These are phyloP conservation scores for Scomber japonicus DNA, from an alignment of 2,113 vertebrate genomes.

Conservation along the genomic window DNA sequence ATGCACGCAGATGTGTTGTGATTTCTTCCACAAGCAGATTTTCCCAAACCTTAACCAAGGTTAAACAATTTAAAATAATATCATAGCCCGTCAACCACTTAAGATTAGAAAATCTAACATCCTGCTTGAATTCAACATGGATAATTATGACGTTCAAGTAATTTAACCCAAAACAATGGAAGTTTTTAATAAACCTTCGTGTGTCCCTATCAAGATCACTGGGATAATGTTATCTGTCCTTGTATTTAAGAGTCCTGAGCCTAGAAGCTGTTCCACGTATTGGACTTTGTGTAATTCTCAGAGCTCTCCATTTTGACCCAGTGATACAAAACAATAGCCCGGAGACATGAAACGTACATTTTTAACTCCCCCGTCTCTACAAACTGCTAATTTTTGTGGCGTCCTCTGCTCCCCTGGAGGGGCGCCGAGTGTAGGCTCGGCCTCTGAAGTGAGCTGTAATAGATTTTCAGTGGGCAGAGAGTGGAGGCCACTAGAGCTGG, in stretches of 20 bases:
- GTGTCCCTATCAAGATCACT: constrained; percentile 26
- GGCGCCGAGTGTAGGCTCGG: constrained; percentile 63
- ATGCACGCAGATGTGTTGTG: constrained; percentile 16
- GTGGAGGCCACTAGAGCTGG: constrained; percentile 57
- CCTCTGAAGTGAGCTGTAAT: constrained; percentile 68
- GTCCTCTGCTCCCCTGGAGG: constrained; percentile 59
- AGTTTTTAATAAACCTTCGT: constrained; percentile 58
- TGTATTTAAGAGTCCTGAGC: constrained; percentile 51
- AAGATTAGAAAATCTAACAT: constrained; percentile 59
- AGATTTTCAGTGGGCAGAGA: constrained; percentile 73
- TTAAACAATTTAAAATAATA: constrained; percentile 39
- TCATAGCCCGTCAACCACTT: constrained; percentile 46
- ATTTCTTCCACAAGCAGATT: constrained; percentile 19
- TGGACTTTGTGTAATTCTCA: constrained; percentile 45
- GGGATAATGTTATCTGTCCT: constrained; percentile 77
- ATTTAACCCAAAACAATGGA: constrained; percentile 62
- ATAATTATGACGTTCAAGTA: constrained; percentile 22
- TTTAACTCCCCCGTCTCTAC: constrained; percentile 38
- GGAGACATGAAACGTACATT: constrained; percentile 33
- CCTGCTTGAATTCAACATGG: constrained; percentile 50
- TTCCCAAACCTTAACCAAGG: constrained; percentile 43
- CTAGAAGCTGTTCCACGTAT: constrained; percentile 22
- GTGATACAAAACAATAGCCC: constrained; percentile 51
- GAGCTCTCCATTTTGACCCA: constrained; percentile 58
- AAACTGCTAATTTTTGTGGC: constrained; percentile 61